Base-by-base conservation (phyloP, 2,888 invertebrate species). In the Ectobius pallidus region DNA sequence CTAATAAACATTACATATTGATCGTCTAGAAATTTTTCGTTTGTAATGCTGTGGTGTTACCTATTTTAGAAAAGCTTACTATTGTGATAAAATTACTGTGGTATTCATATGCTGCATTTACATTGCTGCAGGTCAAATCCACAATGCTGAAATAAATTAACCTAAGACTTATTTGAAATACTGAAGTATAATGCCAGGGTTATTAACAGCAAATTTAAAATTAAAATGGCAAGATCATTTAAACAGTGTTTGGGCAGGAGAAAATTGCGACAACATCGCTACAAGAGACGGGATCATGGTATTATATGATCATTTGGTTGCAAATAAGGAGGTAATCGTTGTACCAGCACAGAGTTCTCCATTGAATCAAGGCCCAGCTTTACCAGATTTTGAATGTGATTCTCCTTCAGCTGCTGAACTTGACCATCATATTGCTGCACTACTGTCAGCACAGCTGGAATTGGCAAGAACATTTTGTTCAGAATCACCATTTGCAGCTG, bases 241-340 rank as follows among this genome's bases (percentile, higher is more conserved):
- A 61, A 88, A 88, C 79, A 82, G 85, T 63, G 81, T 85, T 22
- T 89, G 89, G 89, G 84, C 87, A n/a, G 79, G 82, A 70, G 88
- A 88, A 79, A 86, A 86, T 76, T 85, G 86, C 77, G 87, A 87
- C 79, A 83, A 80, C 73, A 83, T 89, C 73, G 85, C 86, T 14
- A 84, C 84, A 62, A 81, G 87, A 72, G 86, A 87, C 79, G 84
- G 84, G 25, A 84, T 86, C 4, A 83, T 85, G 62, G 81, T 83
- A 1, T 82, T 88, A 75, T 89, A 86, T 79, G 86, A 87, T 73
- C 81, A 84, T 70, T 82, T 89, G 9, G 75, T 87, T 32, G 82
- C 84, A 44, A 87, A 86, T 78, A 88, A 86, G 79, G 87, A 85
- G 79, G 78, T 84, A n/a, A 79, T 82, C 63, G 81, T 82, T 42